Base-by-base conservation (phyloP, 2,888 invertebrate genomes). In the Petrolisthes cinctipes region DNA sequence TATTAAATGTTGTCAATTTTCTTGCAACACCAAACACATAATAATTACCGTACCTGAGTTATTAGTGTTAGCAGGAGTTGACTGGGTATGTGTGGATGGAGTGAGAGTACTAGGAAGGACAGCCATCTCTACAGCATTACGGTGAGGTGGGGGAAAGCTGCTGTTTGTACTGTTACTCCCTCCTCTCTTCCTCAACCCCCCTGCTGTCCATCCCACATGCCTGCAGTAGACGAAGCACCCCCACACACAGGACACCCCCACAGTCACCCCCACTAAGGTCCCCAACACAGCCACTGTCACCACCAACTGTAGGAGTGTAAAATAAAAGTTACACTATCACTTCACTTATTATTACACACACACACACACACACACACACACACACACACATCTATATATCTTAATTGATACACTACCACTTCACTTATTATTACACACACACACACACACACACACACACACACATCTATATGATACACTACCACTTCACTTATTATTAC, bases 211-310 rank as follows among this genome's bases (percentile, higher is more conserved):
- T 53, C 54, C 37, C 9, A 11, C 20, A 53, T n/a, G 68, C 20
- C n/a, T 17, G 71, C 53, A 4, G 71, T 17, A 82, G 53, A 71
- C 54, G 68, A 82, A 51, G 68, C 71, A 82, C n/a, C 51, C 71
- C 82, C 82, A 82, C 20, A 71, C 82, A 17, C 68, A n/a, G n/a
- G 66, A 68, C 20, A 68, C 17, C 4, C 68, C 6, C 71, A 82
- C 4, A 5, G 71, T n/a, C n/a, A 82, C 82, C 6, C n/a, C 71
- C 82, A 82, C 17, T 53, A 82, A 53, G 4, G 82, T 82, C 17
- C 53, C 71, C 71, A 82, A n/a, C 53, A 82, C 82, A 6, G 82
- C 71, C 54, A 82, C 82, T 71, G 54, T 54, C 54, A 82, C 82
- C 71, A 82, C 53, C 71, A 82, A 20, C 71, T 71, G 66, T 66